Conservation (phyloP, 2,113 vertebrate species). For the Scytalopus superciliaris region DNA sequence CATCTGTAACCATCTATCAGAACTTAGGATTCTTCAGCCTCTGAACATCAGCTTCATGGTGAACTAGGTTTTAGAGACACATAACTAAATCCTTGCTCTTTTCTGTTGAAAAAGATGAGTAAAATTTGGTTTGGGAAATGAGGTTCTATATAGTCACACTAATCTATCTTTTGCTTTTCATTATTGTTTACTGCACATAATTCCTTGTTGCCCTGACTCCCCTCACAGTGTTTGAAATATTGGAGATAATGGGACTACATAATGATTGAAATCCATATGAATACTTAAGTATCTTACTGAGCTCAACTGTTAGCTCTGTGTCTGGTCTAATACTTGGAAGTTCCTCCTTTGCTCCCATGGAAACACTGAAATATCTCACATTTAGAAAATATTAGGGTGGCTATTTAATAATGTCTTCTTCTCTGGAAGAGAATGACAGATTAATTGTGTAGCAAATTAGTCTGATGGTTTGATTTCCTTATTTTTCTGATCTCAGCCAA, state of each 20-base stretch:
- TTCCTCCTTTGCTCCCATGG: background rate
- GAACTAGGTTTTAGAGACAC: background rate
- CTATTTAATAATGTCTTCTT: background rate
- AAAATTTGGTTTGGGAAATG: background rate
- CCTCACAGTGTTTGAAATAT: background rate
- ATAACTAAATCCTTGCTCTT: background rate
- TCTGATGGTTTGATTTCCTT: background rate
- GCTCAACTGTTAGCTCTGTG: background rate
- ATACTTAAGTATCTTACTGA: background rate
- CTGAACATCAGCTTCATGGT: background rate
- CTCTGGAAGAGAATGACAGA: background rate
- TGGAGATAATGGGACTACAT: background rate
- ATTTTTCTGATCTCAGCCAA: background rate
- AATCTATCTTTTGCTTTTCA: background rate
- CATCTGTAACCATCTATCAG: background rate
- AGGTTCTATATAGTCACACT: background rate
- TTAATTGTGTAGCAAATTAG: background rate
- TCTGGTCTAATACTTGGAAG: background rate
- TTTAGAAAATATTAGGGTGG: background rate
- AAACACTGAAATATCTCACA: background rate
- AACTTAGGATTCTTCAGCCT: background rate
- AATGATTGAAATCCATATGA: background rate
- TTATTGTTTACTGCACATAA: background rate
- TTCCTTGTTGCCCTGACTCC: background rate
- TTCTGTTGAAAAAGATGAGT: background rate